Evolutionary conservation across 2,888 invertebrate species (phyloP).

Genomic region (Corbicula japonica): DNA sequence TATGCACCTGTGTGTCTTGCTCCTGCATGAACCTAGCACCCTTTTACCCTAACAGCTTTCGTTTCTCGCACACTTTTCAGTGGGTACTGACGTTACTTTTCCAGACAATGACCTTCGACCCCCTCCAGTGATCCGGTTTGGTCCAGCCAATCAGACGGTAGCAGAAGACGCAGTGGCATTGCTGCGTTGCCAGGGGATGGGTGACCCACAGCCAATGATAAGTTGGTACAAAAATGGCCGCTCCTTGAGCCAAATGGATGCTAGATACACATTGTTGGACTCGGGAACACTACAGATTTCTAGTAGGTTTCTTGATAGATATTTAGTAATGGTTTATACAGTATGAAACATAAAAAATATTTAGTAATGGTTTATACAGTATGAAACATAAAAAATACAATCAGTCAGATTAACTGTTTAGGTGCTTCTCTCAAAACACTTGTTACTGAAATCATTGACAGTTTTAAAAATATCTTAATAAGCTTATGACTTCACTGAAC

Average conservation of each 20-base stretch:
- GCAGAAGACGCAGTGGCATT: slow-evolving; percentile 92
- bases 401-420: too few relatives aligned
- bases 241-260: slow-evolving; percentile 80
- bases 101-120: slow-evolving; percentile 85
- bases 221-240: slow-evolving; percentile 92
- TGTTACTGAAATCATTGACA: background rate
- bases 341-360: too few relatives aligned
- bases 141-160: slow-evolving; percentile 95
- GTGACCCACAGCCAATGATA: slow-evolving; percentile 90
- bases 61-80: slow-evolving; percentile 60
- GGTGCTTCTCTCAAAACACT: background rate
- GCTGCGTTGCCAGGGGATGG: slow-evolving; percentile 93
- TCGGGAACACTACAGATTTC: slow-evolving; percentile 93
- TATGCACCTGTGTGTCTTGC: too few relatives aligned
- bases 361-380: too few relatives aligned
- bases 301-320: slow-evolving; percentile 65
- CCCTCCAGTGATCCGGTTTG: slow-evolving; percentile 95
- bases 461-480: too few relatives aligned
- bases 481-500: too few relatives aligned
- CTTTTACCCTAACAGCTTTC: slow-evolving; percentile 38
- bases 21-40: slow-evolving; percentile 46
- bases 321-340: too few relatives aligned
- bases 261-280: slow-evolving; percentile 90
- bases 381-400: too few relatives aligned
- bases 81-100: slow-evolving; percentile 57